Evolutionary conservation across 2,113 vertebrate genomes (phyloP), one percentile per base, ranked within the genome.

Genomic region (Heteronetta atricapilla): DNA sequence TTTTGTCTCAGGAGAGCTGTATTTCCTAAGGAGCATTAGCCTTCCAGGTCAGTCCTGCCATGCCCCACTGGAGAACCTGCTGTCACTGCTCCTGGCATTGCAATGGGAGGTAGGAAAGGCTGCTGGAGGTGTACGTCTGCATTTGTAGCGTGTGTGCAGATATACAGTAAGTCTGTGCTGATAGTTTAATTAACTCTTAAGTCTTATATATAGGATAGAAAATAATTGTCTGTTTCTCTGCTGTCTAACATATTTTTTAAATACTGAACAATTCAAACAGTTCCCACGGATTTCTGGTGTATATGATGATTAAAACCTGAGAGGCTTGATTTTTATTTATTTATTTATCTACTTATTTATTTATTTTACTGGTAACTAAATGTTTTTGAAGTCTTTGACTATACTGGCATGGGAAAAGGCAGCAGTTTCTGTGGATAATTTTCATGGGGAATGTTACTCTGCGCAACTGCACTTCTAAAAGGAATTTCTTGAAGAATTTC

Each of bases 361-460:
- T 12, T 11, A 8, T n/a, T 23, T 22, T 31, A 19, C 21, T 13
- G 0, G 0, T 55, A 52, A 72, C 8, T 28, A 58, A 40, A 26
- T 77, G 26, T 10, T 86, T 95, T 91, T 80, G 70, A 74, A 74
- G 63, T 13, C 82, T 93, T 76, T 87, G n/a, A 34, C 46, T 73
- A 1, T 40, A 7, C 46, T 93, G 29, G 9, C 25, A 42, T 72
- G 29, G 52, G 88, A 83, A 93, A 77, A 94, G 18, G 22, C 60
- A 77, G 79, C 1, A 2, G 25, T 81, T 94, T 82, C 68, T 90
- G 21, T 55, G 68, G 76, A 40, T 78, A 75, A 83, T 81, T 91
- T 95, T 75, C 23, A 56, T 56, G 73, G 76, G 72, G 77, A 88
- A 53, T 60, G 29, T 88, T 90, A 83, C 73, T 91, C 33, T 91